Conservation (phyloP, 2,888 invertebrate species). For the Trachelus tabidus region DNA sequence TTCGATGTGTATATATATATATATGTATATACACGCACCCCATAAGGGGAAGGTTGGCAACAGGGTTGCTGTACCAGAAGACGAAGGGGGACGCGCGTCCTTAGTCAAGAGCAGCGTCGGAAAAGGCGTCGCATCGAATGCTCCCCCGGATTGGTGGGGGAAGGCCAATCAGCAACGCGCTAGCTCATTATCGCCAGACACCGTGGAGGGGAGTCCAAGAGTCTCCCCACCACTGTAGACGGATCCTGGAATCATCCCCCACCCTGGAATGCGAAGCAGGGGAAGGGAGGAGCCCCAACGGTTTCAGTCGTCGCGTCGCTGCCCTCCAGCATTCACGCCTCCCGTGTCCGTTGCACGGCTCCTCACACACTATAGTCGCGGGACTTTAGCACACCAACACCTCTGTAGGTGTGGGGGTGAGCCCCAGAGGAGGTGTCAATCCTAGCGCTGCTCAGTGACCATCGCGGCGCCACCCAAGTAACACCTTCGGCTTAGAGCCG, state of each 20-base stretch:
- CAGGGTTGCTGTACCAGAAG: slow-evolving; percentile 11
- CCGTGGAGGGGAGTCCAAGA: slow-evolving; percentile 49
- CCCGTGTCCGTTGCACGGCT: slow-evolving; percentile 58
- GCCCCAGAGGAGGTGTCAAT: slow-evolving; percentile 66
- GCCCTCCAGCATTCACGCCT: slow-evolving; percentile 66
- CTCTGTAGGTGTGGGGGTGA: slow-evolving; percentile 64
- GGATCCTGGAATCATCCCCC: slow-evolving; percentile 21
- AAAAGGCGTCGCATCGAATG: slow-evolving; percentile 67
- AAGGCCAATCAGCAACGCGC: slow-evolving; percentile 64
- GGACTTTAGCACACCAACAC: slow-evolving; percentile 64
- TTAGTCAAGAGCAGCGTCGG: slow-evolving; percentile 56
- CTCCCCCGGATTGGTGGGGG: slow-evolving; percentile 65
- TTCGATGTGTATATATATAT: background rate
- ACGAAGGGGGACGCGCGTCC: slow-evolving; percentile 21
- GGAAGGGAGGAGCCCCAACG: slow-evolving; percentile 60
- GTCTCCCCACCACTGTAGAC: slow-evolving; percentile 53
- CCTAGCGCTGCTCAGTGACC: slow-evolving; percentile 67
- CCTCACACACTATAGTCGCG: slow-evolving; percentile 39
- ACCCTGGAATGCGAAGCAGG: slow-evolving; percentile 36
- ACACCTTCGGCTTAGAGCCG: slow-evolving; percentile 59
- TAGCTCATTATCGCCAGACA: slow-evolving; percentile 62
- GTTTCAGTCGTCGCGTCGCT: slow-evolving; percentile 63
- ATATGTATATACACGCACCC: background rate
- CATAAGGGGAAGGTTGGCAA: slow-evolving; percentile 22
- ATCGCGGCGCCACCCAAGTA: slow-evolving; percentile 67